Percentiles rank a stretch among this genome's conserved stretches.
Conservation (phyloP, 2,113 vertebrate species). For the Tachycineta bicolor region DNA sequence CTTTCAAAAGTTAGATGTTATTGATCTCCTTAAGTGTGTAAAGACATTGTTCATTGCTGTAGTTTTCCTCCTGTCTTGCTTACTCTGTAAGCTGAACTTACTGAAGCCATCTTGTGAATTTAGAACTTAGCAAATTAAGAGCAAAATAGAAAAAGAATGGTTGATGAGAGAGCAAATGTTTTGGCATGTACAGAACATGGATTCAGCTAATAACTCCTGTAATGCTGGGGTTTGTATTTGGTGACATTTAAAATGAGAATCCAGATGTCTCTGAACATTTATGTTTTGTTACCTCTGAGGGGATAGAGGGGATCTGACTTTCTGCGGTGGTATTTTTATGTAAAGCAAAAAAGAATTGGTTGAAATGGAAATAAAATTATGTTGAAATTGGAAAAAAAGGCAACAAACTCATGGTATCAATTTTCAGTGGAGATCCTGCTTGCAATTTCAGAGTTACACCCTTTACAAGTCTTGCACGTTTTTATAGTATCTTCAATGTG, state of each 20-base stretch:
- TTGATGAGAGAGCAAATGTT: constrained; percentile 19
- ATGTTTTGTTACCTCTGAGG: constrained; percentile 26
- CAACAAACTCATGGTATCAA: not conserved
- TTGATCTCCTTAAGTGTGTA: not conserved
- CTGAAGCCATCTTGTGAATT: not conserved
- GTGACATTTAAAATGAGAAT: constrained; percentile 70
- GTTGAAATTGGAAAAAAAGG: not conserved
- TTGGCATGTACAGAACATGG: not conserved
- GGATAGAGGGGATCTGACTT: constrained; percentile 38
- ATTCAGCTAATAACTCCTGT: constrained; percentile 35
- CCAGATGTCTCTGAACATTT: not conserved
- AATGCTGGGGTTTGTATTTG: constrained; percentile 34
- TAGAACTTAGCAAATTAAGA: not conserved
- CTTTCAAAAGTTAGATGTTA: not conserved
- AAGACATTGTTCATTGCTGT: not conserved
- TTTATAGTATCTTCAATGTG: not conserved
- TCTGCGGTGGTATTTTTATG: constrained; percentile 33
- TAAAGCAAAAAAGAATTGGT: not conserved
- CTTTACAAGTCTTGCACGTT: not conserved
- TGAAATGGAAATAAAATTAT: too few species aligned
- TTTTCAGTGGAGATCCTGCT: not conserved
- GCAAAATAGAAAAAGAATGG: not conserved
- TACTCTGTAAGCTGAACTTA: not conserved
- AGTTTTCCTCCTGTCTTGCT: not conserved
- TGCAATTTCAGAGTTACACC: not conserved